Evolutionary conservation across 2,888 invertebrate species (phyloP).

Genomic region (Elegia similella): DNA sequence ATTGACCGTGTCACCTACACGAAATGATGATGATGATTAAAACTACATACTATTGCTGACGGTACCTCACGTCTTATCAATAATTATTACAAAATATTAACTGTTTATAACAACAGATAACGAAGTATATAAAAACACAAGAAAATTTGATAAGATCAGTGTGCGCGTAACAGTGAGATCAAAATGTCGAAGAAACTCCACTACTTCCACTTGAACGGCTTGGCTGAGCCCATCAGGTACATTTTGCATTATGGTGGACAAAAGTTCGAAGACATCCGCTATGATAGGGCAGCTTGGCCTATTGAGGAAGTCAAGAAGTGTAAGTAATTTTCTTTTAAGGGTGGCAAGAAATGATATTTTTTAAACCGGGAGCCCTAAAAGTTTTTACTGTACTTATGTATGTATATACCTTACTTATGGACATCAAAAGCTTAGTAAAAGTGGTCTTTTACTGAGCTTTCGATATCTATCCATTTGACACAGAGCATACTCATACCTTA

Average conservation of each 20-base stretch:
- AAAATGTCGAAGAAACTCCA: slow-evolving; percentile 40
- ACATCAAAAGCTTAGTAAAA: no score
- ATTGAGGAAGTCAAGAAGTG: slow-evolving; percentile 37
- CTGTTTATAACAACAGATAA: not conserved
- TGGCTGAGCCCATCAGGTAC: slow-evolving; percentile 47
- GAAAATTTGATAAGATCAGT: not conserved
- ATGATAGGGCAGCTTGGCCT: slow-evolving; percentile 43
- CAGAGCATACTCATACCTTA: no score
- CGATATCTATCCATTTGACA: no score
- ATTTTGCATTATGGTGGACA: slow-evolving; percentile 52
- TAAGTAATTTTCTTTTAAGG: slow-evolving; percentile 3
- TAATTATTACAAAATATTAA: not conserved
- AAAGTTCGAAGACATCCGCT: slow-evolving; percentile 49
- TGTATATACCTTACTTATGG: no score
- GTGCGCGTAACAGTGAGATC: not conserved
- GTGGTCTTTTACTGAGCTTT: no score
- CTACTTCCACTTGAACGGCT: slow-evolving; percentile 44
- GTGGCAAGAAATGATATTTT: no score
- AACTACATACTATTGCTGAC: not conserved
- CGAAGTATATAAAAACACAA: not conserved
- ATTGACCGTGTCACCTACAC: no score
- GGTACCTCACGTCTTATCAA: not conserved
- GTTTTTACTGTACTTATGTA: no score
- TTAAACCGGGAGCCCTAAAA: no score
- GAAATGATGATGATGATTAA: no score